These are phyloP conservation scores for Leptatherina wallacei DNA, from an alignment of 2,797 vertebrate genomes.

Conservation along the genomic window DNA sequence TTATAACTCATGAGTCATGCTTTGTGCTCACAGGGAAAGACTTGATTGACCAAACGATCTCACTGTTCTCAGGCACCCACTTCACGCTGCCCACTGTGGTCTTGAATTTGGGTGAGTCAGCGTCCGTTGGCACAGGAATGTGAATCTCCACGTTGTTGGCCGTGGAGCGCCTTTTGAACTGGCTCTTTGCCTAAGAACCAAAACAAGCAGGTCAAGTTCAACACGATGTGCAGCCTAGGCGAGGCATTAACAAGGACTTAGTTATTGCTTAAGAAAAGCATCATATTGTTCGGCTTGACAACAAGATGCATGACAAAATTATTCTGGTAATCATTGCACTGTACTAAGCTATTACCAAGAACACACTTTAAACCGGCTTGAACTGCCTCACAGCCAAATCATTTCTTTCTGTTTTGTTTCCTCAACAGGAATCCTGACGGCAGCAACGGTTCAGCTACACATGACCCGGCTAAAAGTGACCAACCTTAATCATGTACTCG, in stretches of 20 bases:
- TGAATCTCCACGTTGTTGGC: slow-evolving; percentile 99
- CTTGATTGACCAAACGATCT: slow-evolving; percentile 99
- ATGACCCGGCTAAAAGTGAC: slow-evolving; percentile 18
- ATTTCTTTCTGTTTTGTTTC: slow-evolving; percentile 1
- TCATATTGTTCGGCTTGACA: not conserved
- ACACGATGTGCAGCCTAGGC: slow-evolving; percentile 1
- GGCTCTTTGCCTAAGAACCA: slow-evolving; percentile 91
- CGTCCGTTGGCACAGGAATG: slow-evolving; percentile 97
- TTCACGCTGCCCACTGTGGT: slow-evolving; percentile 98
- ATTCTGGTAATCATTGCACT: slow-evolving; percentile 13
- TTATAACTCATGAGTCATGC: slow-evolving; percentile 43
- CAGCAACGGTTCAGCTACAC: not conserved
- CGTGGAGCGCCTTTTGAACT: slow-evolving; percentile 96
- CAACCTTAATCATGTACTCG: slow-evolving; percentile 99
- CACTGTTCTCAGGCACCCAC: slow-evolving; percentile 98
- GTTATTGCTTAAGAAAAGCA: not conserved
- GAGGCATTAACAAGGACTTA: not conserved
- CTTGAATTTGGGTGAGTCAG: slow-evolving; percentile 98
- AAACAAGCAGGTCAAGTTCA: slow-evolving; percentile 51
- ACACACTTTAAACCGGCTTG: not conserved
- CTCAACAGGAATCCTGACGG: not conserved
- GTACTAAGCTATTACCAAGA: not conserved
- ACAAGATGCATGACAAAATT: slow-evolving; percentile 1
- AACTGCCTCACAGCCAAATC: not conserved
- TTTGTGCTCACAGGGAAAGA: slow-evolving; percentile 93